These are phyloP conservation scores for Poecilia gillii DNA, from an alignment of 2,797 vertebrate species.

Conservation along the genomic window DNA sequence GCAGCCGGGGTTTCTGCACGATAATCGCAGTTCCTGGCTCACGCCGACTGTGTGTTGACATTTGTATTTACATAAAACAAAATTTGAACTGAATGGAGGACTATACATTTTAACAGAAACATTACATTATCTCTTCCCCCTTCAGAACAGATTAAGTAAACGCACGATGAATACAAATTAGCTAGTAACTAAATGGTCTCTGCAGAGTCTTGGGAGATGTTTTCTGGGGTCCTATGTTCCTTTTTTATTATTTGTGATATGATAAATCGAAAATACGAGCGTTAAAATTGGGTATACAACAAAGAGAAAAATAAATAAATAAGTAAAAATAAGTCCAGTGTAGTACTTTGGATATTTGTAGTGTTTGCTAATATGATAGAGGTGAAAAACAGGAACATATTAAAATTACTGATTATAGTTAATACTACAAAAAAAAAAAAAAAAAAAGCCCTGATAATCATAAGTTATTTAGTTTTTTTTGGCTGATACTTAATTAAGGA, in stretches of 20 bases:
- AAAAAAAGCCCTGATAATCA: too few relatives aligned
- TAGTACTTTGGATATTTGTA: too few relatives aligned
- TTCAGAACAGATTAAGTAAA: not conserved
- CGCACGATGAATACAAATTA: not conserved
- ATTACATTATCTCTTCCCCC: not conserved
- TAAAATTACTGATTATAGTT: too few relatives aligned
- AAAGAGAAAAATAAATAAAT: too few relatives aligned
- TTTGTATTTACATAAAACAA: slow-evolving; percentile 7
- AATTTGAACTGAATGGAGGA: not conserved
- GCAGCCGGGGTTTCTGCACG: not conserved
- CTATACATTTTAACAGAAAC: not conserved
- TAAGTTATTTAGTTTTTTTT: not conserved
- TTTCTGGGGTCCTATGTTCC: not conserved
- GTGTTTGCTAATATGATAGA: too few relatives aligned
- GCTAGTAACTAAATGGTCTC: not conserved
- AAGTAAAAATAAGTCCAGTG: too few relatives aligned
- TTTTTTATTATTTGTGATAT: not conserved
- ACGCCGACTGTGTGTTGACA: not conserved
- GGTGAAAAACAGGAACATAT: too few relatives aligned
- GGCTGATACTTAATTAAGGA: not conserved
- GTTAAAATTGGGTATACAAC: too few relatives aligned
- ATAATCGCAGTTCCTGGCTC: not conserved
- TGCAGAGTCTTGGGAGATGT: not conserved
- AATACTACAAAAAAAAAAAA: too few relatives aligned
- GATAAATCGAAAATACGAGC: too few relatives aligned